A percentile compares a stretch with the other conserved stretches of the same genome.
Conservation (phyloP, 2,797 vertebrate species). For the Carcharodon carcharias region DNA sequence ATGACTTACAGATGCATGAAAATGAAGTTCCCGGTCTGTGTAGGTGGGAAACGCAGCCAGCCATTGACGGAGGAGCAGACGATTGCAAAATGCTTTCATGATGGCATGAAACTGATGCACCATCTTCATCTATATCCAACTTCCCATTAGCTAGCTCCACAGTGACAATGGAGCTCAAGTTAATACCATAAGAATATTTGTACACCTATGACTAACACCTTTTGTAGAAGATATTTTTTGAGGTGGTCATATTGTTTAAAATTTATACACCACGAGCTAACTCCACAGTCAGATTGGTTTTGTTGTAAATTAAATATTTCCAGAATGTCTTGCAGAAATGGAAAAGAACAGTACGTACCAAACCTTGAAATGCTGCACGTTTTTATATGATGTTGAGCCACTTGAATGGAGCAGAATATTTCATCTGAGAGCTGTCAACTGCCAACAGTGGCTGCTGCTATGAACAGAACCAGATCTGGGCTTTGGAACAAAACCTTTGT, state of each 20-base stretch:
- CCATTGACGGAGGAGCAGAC: too few relatives aligned
- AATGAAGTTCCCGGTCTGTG: too few relatives aligned
- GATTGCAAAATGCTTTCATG: too few relatives aligned
- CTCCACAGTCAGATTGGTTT: not conserved
- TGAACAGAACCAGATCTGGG: not conserved
- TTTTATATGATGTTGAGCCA: not conserved
- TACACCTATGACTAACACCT: not conserved
- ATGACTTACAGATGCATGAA: too few relatives aligned
- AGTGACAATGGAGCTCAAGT: not conserved
- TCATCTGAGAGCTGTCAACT: not conserved
- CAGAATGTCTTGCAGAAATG: not conserved
- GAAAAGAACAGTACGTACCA: not conserved
- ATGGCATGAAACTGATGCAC: too few relatives aligned
- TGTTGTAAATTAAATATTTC: not conserved
- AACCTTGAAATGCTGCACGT: not conserved
- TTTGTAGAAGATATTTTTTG: not conserved
- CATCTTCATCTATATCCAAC: not conserved
- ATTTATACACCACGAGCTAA: not conserved
- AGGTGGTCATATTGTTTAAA: not conserved
- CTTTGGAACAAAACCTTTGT: not conserved
- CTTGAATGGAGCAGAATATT: not conserved
- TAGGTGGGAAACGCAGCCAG: too few relatives aligned
- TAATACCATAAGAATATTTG: not conserved
- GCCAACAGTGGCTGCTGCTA: not conserved
- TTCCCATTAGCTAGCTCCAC: not conserved